Evolutionary conservation across 2,113 vertebrate species (phyloP).

Genomic region (Steatornis caripensis): DNA sequence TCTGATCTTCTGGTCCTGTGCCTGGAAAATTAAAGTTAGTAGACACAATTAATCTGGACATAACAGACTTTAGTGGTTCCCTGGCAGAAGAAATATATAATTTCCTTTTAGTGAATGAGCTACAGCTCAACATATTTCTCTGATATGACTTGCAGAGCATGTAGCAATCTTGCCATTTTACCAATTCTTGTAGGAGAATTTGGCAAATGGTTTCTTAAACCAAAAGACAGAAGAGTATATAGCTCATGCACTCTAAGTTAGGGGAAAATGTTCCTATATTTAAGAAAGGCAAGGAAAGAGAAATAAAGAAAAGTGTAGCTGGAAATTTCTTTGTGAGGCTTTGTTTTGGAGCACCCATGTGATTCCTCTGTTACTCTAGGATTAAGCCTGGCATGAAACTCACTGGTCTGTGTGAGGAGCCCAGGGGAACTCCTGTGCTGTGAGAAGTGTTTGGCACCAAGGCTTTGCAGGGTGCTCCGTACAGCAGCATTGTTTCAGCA

Average conservation of each 20-base stretch:
- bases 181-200: not conserved
- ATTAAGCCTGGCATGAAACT: not conserved
- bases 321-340: not conserved
- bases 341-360: not conserved
- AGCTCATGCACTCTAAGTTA: not conserved
- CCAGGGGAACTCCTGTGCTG: fast-evolving
- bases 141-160: not conserved
- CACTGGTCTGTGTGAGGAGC: fast-evolving
- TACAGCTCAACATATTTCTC: not conserved
- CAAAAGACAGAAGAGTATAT: not conserved
- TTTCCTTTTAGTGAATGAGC: not conserved
- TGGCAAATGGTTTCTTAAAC: not conserved
- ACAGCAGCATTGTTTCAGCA: not conserved
- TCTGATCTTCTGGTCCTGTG: not conserved
- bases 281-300: not conserved
- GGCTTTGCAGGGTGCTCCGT: not conserved
- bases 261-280: not conserved
- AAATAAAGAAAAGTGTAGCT: not conserved
- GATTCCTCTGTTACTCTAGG: not conserved
- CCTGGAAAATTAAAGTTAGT: not conserved
- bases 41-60: not conserved
- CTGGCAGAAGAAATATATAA: not conserved
- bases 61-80: not conserved
- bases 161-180: not conserved
- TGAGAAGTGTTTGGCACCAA: no score